phyloP scores from a whole-genome alignment of 2,113 vertebrate genomes.

The Elephas maximus region DNA sequence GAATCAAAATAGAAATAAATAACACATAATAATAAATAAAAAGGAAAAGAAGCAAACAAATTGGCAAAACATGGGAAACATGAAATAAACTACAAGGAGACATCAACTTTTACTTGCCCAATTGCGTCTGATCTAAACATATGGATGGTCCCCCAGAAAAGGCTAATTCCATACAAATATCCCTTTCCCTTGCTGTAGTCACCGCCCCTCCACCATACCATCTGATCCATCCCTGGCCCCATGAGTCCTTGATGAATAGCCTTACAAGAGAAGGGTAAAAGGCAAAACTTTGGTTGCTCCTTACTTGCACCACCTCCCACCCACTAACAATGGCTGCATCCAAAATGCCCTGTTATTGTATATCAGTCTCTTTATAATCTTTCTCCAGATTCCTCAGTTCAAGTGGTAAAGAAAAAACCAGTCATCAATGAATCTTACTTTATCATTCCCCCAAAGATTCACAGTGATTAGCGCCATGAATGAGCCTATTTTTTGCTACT shows the following conservation, averaged over 20 bases:
- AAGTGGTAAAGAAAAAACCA: background rate
- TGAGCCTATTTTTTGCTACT: background rate
- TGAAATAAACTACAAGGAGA: background rate
- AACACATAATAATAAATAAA: too few species aligned
- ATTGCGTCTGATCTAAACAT: background rate
- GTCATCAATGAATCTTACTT: background rate
- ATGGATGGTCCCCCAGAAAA: background rate
- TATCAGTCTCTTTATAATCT: background rate
- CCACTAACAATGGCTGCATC: background rate
- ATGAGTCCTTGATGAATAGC: background rate
- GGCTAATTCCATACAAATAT: background rate
- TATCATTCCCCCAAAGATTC: background rate
- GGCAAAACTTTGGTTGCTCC: background rate
- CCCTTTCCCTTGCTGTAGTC: background rate
- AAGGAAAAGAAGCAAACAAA: background rate
- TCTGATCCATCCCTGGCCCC: background rate
- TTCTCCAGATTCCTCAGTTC: background rate
- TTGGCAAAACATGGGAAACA: background rate
- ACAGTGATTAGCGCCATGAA: background rate
- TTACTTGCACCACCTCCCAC: background rate
- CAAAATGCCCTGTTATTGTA: background rate
- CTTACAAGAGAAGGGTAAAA: background rate
- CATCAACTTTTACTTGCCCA: background rate
- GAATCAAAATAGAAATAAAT: conserved; percentile 29
- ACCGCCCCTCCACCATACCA: background rate